Conservation (phyloP, 2,888 invertebrate species). For the Suillia variegata region DNA sequence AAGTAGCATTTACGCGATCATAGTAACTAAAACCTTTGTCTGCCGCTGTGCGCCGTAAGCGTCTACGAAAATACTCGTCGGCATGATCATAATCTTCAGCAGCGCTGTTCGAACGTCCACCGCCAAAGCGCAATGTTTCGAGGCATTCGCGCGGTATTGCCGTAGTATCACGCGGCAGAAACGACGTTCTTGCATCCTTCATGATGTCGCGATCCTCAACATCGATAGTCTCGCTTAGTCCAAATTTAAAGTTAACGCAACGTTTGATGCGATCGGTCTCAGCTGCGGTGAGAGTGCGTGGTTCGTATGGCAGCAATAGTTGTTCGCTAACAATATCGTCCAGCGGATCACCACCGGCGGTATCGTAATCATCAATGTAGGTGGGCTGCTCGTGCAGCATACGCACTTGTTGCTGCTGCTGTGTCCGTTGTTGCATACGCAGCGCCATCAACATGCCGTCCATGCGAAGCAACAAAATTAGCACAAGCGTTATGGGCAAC, state of each 20-base stretch:
- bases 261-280: conserved; percentile 44
- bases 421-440: conserved; percentile 38
- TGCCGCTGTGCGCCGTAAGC: conserved; percentile 21
- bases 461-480: conserved; percentile 54
- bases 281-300: conserved; percentile 27
- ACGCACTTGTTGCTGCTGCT: conserved; percentile 25
- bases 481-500: conserved; percentile 55
- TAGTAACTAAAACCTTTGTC: neutral
- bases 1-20: neutral
- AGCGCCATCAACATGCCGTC: conserved; percentile 54
- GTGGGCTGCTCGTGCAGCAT: conserved; percentile 18
- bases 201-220: conserved; percentile 67
- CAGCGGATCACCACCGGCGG: conserved; percentile 24
- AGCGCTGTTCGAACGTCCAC: neutral
- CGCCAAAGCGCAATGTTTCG: conserved; percentile 21
- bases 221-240: conserved; percentile 52
- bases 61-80: conserved; percentile 11
- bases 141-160: conserved; percentile 61
- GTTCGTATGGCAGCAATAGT: conserved; percentile 29
- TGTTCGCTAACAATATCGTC: conserved; percentile 36
- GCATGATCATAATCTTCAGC: conserved; percentile 2
- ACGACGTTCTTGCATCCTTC: conserved; percentile 69
- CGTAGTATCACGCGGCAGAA: conserved; percentile 65
- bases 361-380: conserved; percentile 40
- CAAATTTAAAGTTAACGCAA: conserved; percentile 52